These are phyloP conservation scores for Phymanthus crucifer DNA, from an alignment of 92 coral and sea anemone genomes.

Conservation along the genomic window DNA sequence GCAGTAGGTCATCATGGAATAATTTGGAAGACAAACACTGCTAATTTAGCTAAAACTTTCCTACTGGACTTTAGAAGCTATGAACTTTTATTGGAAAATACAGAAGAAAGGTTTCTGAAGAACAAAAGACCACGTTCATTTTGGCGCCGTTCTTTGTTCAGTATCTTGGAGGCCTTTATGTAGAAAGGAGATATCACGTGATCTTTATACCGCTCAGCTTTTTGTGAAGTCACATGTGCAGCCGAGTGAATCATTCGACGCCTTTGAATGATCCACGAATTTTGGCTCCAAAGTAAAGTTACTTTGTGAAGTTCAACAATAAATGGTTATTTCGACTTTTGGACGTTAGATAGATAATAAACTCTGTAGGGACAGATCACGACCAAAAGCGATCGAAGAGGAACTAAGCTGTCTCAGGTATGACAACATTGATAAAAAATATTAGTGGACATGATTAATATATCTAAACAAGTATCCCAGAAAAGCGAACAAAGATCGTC, in stretches of 20 bases:
- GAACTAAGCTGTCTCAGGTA: background rate
- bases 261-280: conserved; percentile 12
- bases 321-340: background rate
- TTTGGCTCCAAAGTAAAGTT: conserved; percentile 7
- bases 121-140: conserved; percentile 30
- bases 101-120: background rate
- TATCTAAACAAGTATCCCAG: background rate
- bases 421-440: background rate
- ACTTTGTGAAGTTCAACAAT: background rate
- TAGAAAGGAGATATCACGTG: conserved; percentile 20
- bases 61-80: background rate
- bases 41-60: background rate
- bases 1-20: too few species aligned
- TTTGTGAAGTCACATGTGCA: conserved; percentile 23
- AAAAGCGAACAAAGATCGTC: background rate
- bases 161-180: background rate
- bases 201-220: background rate
- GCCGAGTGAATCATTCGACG: conserved; percentile 24
- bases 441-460: background rate
- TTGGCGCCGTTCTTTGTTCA: conserved; percentile 15
- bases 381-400: background rate
- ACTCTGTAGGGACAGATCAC: background rate
- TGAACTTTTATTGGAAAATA: background rate
- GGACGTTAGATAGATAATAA: background rate
- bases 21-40: too few species aligned